phyloP scores from a whole-genome alignment of 2,113 vertebrate genomes.

The Emydocephalus ijimae region DNA sequence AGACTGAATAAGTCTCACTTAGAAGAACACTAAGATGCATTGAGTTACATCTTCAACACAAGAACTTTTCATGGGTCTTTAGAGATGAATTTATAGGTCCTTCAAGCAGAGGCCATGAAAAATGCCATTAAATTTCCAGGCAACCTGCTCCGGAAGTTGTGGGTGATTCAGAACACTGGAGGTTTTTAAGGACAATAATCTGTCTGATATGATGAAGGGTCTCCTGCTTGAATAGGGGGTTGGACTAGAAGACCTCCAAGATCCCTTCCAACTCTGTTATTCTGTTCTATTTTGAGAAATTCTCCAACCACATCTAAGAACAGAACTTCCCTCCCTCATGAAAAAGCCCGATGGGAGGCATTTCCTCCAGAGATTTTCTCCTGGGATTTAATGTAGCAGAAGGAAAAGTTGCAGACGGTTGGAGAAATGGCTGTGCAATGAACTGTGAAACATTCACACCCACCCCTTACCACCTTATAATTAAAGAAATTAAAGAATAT shows the following conservation, averaged over 20 bases:
- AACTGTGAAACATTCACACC: neutral
- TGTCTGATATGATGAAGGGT: neutral
- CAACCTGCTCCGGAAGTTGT: neutral
- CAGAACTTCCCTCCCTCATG: neutral
- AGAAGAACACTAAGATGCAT: slow-evolving; percentile 15
- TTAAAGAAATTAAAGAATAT: neutral
- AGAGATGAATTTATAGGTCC: slow-evolving; percentile 1
- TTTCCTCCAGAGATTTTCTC: neutral
- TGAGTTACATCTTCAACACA: fast-evolving
- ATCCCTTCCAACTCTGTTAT: neutral
- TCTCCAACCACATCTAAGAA: neutral
- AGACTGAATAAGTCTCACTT: fast-evolving
- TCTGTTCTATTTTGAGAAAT: neutral
- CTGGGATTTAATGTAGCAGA: neutral
- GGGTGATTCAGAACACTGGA: neutral
- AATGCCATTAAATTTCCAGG: neutral
- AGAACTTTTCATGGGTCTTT: neutral
- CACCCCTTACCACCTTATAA: neutral
- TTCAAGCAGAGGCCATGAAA: neutral
- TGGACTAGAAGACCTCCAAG: neutral
- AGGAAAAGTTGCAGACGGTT: neutral
- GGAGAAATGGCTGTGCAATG: neutral
- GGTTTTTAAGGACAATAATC: neutral
- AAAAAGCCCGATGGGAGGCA: neutral
- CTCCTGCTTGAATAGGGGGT: neutral